These are phyloP conservation scores for Hippocampus barbouri DNA, from an alignment of 2,113 vertebrate species.

Conservation along the genomic window DNA sequence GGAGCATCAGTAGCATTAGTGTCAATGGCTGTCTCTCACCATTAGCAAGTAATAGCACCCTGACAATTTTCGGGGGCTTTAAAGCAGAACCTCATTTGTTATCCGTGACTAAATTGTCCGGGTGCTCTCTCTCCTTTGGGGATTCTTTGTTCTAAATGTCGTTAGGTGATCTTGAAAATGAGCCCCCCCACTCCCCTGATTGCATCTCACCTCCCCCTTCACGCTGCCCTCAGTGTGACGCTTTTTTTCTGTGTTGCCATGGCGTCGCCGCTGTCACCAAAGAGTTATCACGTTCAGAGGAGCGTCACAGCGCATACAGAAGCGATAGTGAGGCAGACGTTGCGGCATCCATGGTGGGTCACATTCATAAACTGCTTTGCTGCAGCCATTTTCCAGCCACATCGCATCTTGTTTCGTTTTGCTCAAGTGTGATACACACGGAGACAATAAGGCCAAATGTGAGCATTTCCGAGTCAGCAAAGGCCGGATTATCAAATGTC, in stretches of 20 bases:
- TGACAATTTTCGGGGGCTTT: constrained; percentile 16
- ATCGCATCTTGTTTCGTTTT: constrained; percentile 41
- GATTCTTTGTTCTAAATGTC: constrained; percentile 46
- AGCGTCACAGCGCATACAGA: constrained; percentile 51
- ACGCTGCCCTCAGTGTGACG: constrained; percentile 33
- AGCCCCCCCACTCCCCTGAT: constrained; percentile 33
- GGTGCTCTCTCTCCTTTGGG: constrained; percentile 4
- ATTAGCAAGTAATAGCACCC: constrained; percentile 22
- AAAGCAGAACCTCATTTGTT: constrained; percentile 13
- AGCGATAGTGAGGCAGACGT: constrained; percentile 31
- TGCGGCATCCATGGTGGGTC: constrained; percentile 38
- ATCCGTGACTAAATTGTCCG: constrained; percentile 13
- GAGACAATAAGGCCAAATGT: neutral
- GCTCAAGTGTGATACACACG: constrained; percentile 13
- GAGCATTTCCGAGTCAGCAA: neutral
- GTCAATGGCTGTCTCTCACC: constrained; percentile 1
- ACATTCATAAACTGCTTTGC: constrained; percentile 44
- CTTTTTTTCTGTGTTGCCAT: constrained; percentile 65
- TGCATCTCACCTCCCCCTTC: constrained; percentile 37
- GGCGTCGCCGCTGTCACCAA: constrained; percentile 66
- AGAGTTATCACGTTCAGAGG: constrained; percentile 51
- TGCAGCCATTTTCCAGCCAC: constrained; percentile 40
- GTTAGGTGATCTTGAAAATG: constrained; percentile 52
- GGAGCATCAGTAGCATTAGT: neutral
- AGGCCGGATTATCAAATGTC: neutral